These are phyloP conservation scores for Pangasius krempfi DNA, from an alignment of 2,797 vertebrate genomes.

Conservation along the genomic window DNA sequence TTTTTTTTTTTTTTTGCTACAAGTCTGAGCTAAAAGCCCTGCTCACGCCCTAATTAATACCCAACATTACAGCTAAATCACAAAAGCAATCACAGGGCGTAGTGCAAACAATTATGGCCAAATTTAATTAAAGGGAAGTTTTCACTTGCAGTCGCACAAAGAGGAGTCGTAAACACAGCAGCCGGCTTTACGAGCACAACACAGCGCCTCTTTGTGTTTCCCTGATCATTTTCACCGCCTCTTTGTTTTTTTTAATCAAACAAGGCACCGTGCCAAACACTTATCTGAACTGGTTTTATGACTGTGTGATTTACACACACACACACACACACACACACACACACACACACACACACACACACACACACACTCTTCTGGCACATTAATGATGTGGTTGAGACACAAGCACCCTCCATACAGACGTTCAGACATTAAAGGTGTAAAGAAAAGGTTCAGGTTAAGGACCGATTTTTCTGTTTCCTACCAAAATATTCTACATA, in stretches of 20 bases:
- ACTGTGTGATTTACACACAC: slow-evolving; percentile 50
- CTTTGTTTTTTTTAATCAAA: slow-evolving; percentile 47
- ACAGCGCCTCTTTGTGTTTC: slow-evolving; percentile 24
- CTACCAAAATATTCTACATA: background rate
- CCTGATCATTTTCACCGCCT: slow-evolving; percentile 19
- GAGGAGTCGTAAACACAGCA: slow-evolving; percentile 40
- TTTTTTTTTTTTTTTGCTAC: background rate
- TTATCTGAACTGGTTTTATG: slow-evolving; percentile 49
- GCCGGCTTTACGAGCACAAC: slow-evolving; percentile 37
- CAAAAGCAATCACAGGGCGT: slow-evolving; percentile 41
- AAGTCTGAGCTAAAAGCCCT: background rate
- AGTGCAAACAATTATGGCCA: slow-evolving; percentile 40
- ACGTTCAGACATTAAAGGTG: slow-evolving; percentile 14
- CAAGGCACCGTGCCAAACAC: slow-evolving; percentile 33
- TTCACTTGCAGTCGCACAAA: slow-evolving; percentile 41
- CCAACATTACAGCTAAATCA: slow-evolving; percentile 31
- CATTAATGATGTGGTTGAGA: slow-evolving; percentile 48
- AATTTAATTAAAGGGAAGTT: slow-evolving; percentile 52
- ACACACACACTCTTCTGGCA: slow-evolving; percentile 37
- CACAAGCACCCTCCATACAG: slow-evolving; percentile 29
- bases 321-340: slow-evolving; percentile 52
- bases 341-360: slow-evolving; percentile 51
- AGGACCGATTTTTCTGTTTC: background rate
- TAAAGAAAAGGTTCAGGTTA: slow-evolving; percentile 1
- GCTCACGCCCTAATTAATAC: slow-evolving; percentile 22